Evolutionary conservation across 2,888 invertebrate genomes (phyloP), one percentile per base, ranked within the genome.

Genomic region (Rhorus exstirpatorius): DNA sequence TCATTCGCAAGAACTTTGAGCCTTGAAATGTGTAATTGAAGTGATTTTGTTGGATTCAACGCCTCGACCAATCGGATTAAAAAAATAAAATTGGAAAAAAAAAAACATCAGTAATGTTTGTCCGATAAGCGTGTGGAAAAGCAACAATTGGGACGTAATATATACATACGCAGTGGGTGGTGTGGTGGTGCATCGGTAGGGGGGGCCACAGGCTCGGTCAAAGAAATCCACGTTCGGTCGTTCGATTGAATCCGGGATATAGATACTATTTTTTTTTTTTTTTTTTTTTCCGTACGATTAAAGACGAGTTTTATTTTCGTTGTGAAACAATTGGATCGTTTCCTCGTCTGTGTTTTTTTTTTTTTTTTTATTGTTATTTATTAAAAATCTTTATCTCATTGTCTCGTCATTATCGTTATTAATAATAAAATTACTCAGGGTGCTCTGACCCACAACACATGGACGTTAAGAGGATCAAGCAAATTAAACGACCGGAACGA

Each of bases 371-470:
- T 67, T 75, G 41, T 55, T 55, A 75, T 65, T 44, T 19, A 53
- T 65, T 55, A 75, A 63, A 75, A 75, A 75, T 63, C 61, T 63
- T 74, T 74, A 75, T 75, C 46, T 67, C 68, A 78, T 78, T 71
- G 72, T 79, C 63, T 84, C 81, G 84, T 82, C 79, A 84, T 80
- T 82, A 80, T 79, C 78, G 79, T 83, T 82, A 72, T 80, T 76
- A 79, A 67, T 79, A 68, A 68, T 81, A 74, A 82, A 79, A 78
- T 68, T 85, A 77, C 87, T 86, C 86, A 91, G 92, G 92, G 92
- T 92, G 92, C 92, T 93, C 92, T 93, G 92, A 93, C 92, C 92
- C 92, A 93, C 92, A 92, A 93, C 92, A 93, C 92, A 93, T 93
- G 92, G 92, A 93, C 92, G 91, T 92, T 87, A 86, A 87, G 81